Conservation (phyloP, 2,888 invertebrate genomes). For the Andrena haemorrhoa region DNA sequence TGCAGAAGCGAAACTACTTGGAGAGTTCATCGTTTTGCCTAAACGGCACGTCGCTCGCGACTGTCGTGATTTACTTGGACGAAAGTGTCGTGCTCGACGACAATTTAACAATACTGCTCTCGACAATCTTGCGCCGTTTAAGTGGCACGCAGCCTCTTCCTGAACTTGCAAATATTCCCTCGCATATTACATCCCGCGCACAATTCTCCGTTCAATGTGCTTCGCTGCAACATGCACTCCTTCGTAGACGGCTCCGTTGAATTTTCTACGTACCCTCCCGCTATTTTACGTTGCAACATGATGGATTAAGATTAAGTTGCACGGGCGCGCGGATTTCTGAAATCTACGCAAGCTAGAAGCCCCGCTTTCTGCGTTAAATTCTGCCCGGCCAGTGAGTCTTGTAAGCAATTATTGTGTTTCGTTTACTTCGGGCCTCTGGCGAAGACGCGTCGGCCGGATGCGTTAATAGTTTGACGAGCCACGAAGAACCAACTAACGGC, state of each 20-base stretch:
- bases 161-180: slow-evolving; percentile 6
- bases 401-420: slow-evolving; percentile 51
- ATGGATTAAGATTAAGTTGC: background rate
- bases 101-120: slow-evolving; percentile 32
- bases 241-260: background rate
- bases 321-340: background rate
- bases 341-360: background rate
- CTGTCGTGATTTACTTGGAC: slow-evolving; percentile 27
- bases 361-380: slow-evolving; percentile 49
- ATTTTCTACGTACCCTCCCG: too few species aligned
- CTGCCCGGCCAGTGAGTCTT: slow-evolving; percentile 40
- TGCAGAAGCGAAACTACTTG: background rate
- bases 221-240: slow-evolving; percentile 1
- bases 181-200: slow-evolving; percentile 3
- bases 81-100: background rate
- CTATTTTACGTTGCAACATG: too few species aligned
- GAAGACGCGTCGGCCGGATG: background rate
- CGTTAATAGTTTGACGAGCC: slow-evolving; percentile 32
- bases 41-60: slow-evolving; percentile 2
- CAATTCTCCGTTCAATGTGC: slow-evolving; percentile 46
- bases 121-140: slow-evolving; percentile 35
- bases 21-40: background rate
- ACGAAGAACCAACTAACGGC: background rate
- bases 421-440: slow-evolving; percentile 7
- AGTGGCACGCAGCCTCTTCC: background rate